Percentiles rank a stretch among this genome's conserved stretches.
Conservation (phyloP, 2,888 invertebrate genomes). For the Dysmachus trigonus region DNA sequence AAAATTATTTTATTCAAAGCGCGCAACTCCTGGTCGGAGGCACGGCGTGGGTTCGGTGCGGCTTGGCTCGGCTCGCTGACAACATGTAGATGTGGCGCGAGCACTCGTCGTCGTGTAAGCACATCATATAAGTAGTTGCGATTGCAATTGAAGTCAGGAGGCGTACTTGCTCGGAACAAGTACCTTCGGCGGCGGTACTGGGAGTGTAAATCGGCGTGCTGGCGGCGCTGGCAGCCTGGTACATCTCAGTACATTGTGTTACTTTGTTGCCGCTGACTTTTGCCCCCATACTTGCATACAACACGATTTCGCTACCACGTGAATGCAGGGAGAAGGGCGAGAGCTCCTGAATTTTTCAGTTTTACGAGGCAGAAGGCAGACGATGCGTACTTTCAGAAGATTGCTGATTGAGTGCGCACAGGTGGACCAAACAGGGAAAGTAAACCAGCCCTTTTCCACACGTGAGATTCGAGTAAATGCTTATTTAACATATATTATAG, state of each 20-base stretch:
- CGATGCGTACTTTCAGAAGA: background rate
- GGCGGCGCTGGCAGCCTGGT: constrained; percentile 61
- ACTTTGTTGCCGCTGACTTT: constrained; percentile 51
- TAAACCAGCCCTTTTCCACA: background rate
- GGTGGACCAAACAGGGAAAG: background rate
- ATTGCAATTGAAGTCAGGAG: background rate
- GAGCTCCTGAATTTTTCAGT: background rate
- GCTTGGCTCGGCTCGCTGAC: background rate
- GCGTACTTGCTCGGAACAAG: constrained; percentile 14
- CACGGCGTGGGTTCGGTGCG: background rate
- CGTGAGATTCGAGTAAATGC: no score
- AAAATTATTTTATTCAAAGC: background rate
- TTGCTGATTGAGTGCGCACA: background rate
- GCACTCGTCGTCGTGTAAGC: background rate
- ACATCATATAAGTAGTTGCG: constrained; percentile 20
- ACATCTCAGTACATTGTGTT: constrained; percentile 63
- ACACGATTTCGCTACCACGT: background rate
- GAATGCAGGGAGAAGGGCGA: background rate
- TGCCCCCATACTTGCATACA: constrained; percentile 27
- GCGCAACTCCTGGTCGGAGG: background rate
- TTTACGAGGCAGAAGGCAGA: background rate
- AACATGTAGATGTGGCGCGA: background rate
- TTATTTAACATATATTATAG: no score
- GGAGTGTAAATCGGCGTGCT: constrained; percentile 61
- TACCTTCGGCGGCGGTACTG: constrained; percentile 52